A percentile compares a stretch with the other conserved stretches of the same genome.
Conservation (phyloP, 2,888 invertebrate species). For the Ochropacha duplaris region DNA sequence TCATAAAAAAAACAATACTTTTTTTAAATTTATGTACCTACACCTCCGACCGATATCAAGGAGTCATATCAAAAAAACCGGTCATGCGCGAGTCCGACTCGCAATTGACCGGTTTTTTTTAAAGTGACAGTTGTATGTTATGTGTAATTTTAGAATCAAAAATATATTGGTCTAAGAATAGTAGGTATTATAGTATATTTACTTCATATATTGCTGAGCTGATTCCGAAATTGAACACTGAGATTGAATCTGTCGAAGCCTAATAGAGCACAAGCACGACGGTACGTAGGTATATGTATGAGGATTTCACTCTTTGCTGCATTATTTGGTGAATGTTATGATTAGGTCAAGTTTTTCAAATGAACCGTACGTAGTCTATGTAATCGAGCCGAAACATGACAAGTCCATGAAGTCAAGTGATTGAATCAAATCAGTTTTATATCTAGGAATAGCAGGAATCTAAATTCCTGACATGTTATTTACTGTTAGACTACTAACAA, state of each 20-base stretch:
- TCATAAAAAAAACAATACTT: no score
- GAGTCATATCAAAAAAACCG: background rate
- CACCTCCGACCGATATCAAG: no score
- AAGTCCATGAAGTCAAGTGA: background rate
- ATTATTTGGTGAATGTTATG: background rate
- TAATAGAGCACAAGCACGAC: background rate
- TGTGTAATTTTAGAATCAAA: background rate
- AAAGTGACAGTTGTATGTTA: no score
- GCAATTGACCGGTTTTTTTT: no score
- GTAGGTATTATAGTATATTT: no score
- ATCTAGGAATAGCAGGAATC: background rate
- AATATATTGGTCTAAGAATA: background rate
- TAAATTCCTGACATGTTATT: conserved; percentile 26
- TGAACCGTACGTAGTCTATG: background rate
- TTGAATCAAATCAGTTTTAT: background rate
- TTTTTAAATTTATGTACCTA: no score
- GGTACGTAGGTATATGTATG: no score
- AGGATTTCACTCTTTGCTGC: background rate
- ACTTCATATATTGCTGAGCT: no score
- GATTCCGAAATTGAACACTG: background rate
- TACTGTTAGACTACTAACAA: conserved; percentile 26
- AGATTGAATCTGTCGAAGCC: background rate
- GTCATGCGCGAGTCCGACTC: no score
- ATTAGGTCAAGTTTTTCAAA: background rate
- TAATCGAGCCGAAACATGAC: background rate